Percentiles rank a stretch among this genome's conserved stretches.
Conservation (phyloP, 2,797 vertebrate genomes). For the Lepilemur septentrionalis region DNA sequence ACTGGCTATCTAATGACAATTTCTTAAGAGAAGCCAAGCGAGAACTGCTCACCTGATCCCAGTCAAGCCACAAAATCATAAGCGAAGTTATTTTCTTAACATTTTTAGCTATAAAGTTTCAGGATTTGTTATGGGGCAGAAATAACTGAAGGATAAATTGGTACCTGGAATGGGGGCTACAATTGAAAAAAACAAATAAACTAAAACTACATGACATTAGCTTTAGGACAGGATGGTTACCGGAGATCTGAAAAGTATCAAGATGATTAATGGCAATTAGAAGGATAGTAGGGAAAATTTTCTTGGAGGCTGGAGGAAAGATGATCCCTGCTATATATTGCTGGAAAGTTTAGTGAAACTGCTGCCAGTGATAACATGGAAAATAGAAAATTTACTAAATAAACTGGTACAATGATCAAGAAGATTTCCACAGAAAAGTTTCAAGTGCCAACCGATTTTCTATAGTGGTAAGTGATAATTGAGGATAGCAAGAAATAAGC, state of each 20-base stretch:
- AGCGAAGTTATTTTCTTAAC: not conserved
- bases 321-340: not conserved
- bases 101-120: not conserved
- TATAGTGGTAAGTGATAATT: not conserved
- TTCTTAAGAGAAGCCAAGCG: not conserved
- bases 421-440: not conserved
- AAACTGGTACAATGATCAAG: not conserved
- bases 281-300: not conserved
- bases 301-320: not conserved
- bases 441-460: not conserved
- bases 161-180: not conserved
- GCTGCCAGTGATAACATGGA: not conserved
- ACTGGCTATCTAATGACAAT: not conserved
- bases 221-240: not conserved
- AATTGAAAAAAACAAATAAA: not conserved
- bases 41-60: not conserved
- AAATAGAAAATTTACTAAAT: not conserved
- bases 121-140: not conserved
- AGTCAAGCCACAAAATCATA: not conserved
- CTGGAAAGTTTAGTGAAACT: not conserved
- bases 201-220: not conserved
- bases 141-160: not conserved
- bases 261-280: not conserved
- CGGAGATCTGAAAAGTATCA: not conserved
- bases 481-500: not conserved